phyloP scores from a whole-genome alignment of 2,113 vertebrate species.

The Atrichornis clamosus region DNA sequence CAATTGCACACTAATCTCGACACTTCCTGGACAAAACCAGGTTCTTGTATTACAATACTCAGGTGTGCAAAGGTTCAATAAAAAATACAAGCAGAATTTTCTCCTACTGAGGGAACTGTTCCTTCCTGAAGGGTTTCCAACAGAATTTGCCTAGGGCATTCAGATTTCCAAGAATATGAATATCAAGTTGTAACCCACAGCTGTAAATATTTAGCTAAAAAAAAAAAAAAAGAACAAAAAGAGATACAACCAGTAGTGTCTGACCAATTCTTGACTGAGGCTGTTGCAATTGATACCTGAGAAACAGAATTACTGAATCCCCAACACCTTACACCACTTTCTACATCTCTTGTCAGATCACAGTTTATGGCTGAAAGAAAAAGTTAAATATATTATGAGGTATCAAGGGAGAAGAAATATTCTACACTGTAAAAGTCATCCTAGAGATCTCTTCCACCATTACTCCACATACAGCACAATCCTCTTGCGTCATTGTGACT shows the following conservation, averaged over 20 bases:
- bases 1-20: background rate
- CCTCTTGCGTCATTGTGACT: background rate
- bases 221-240: background rate
- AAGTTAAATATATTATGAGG: background rate
- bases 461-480: background rate
- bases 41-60: background rate
- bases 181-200: background rate
- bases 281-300: background rate
- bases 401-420: background rate
- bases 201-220: background rate
- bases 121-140: background rate
- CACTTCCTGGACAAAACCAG: background rate
- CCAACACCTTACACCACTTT: background rate
- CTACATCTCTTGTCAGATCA: background rate
- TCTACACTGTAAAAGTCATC: background rate
- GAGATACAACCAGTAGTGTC: background rate
- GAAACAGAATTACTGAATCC: background rate
- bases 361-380: background rate
- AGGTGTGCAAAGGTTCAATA: background rate
- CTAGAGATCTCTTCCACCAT: background rate
- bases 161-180: background rate
- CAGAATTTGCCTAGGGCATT: background rate
- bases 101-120: background rate
- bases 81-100: background rate
- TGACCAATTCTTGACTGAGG: background rate